These are phyloP conservation scores for Monochamus saltuarius DNA, from an alignment of 1,140 invertebrate genomes.

Conservation along the genomic window DNA sequence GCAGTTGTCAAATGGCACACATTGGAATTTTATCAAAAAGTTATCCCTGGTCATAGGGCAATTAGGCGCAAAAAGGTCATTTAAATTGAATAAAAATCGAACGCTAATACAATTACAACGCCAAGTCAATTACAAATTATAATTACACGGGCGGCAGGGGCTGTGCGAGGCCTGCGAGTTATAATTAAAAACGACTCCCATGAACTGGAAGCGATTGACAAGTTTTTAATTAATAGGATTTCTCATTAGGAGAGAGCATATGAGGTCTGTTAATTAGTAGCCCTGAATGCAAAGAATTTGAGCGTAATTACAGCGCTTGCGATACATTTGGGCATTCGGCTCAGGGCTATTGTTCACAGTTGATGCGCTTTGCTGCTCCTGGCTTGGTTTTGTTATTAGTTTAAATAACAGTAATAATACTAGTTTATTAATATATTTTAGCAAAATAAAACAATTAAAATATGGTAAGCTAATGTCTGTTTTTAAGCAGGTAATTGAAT, in stretches of 20 bases:
- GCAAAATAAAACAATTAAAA: too few relatives aligned
- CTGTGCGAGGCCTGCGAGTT: slow-evolving; percentile 4
- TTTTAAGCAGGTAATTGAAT: too few relatives aligned
- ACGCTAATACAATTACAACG: slow-evolving; percentile 21
- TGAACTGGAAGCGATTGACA: slow-evolving; percentile 31
- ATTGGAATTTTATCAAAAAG: slow-evolving; percentile 13
- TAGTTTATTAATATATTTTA: too few relatives aligned
- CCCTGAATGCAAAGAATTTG: slow-evolving; percentile 13
- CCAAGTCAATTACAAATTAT: slow-evolving; percentile 25
- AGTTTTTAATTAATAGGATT: slow-evolving; percentile 36
- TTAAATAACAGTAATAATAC: too few relatives aligned
- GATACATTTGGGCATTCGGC: too few relatives aligned
- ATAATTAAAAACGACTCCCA: slow-evolving; percentile 30
- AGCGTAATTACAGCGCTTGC: slow-evolving; percentile 18
- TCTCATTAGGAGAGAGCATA: slow-evolving; percentile 24
- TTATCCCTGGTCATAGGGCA: slow-evolving; percentile 4
- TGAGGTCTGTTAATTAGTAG: slow-evolving; percentile 31
- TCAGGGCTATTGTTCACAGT: too few relatives aligned
- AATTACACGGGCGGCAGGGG: slow-evolving; percentile 17
- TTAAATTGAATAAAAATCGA: slow-evolving; percentile 11
- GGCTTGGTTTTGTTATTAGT: too few relatives aligned
- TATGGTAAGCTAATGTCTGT: too few relatives aligned
- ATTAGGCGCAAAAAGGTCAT: slow-evolving; percentile 2
- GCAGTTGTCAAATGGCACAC: slow-evolving; percentile 1
- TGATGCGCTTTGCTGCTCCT: too few relatives aligned